Base-by-base conservation (phyloP, 1,140 invertebrate genomes). In the Drosophila asahinai region DNA sequence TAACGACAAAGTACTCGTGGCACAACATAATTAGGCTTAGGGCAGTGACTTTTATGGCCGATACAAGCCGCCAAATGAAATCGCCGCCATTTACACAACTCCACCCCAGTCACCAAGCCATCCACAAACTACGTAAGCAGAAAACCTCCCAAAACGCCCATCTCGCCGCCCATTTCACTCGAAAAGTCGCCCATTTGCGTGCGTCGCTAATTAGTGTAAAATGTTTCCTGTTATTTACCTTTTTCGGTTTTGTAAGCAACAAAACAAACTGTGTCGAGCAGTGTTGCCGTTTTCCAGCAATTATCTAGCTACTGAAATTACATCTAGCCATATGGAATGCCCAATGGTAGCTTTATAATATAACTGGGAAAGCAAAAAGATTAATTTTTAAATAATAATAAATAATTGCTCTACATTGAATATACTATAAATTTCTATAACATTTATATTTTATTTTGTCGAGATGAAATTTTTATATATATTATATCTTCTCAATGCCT, bases 201-300 rank as follows among this genome's bases (percentile, higher is more conserved):
- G 86, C 82, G 82, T 82, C 86, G 86, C 86, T 90, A 90, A 90
- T 90, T 90, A 90, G 86, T 90, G 86, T 90, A 90, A 90, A 90
- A 90, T 91, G 86, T 90, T 90, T 90, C 86, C 86, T 91, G 86
- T 90, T 90, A 90, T 90, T 90, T 90, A 90, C 86, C 86, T 90
- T 86, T 90, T 90, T 90, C 62, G 82, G 84, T 84, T 89, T 75
- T 74, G 77, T 80, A 65, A 61, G 81, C 80, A 87, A 71, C 82
- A 82, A 79, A 86, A 81, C 83, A 79, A 86, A 80, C 83, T 58
- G 71, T 58, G 68, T 40, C 48, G 33, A 40, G 33, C 48, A 71
- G 49, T 57, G 54, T 57, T 57, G 54, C 19, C 54, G 36, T 25
- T 25, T 55, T 3, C 36, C 36, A 22, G 14, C 8, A 38, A 57